phyloP scores from a whole-genome alignment of 2,888 invertebrate species.

The Eumacrocentrus americanus region DNA sequence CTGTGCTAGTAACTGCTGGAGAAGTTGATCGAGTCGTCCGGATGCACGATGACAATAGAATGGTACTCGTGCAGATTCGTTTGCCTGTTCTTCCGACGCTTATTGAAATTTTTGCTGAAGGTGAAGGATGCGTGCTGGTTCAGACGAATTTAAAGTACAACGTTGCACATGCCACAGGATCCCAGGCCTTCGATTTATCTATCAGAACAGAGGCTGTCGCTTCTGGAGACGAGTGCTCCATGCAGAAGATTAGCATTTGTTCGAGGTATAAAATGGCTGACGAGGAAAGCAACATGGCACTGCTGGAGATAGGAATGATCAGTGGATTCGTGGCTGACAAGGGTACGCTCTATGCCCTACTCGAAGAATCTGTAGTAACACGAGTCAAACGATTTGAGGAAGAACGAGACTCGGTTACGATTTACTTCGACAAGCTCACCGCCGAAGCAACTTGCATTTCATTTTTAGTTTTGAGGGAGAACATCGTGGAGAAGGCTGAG shows the following conservation, averaged over 20 bases:
- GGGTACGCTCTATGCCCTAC: constrained; percentile 64
- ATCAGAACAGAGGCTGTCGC: constrained; percentile 60
- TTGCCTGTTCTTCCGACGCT: constrained; percentile 61
- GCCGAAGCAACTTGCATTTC: constrained; percentile 62
- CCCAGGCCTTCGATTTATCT: constrained; percentile 64
- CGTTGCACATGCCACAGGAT: constrained; percentile 61
- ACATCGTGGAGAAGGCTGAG: constrained; percentile 61
- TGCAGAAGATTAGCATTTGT: constrained; percentile 58
- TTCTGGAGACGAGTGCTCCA: constrained; percentile 61
- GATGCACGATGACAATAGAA: constrained; percentile 62
- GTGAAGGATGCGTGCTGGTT: constrained; percentile 66
- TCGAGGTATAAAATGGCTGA: constrained; percentile 59
- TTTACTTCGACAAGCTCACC: constrained; percentile 65
- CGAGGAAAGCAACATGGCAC: constrained; percentile 65
- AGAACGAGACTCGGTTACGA: constrained; percentile 61
- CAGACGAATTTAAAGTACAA: constrained; percentile 65
- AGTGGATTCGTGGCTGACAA: constrained; percentile 71
- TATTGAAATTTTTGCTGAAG: constrained; percentile 62
- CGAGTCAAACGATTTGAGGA: constrained; percentile 66
- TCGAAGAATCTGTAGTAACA: constrained; percentile 57
- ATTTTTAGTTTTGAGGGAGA: constrained; percentile 62
- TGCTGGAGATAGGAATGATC: constrained; percentile 68
- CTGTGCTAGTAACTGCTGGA: constrained; percentile 61
- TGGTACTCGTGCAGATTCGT: constrained; percentile 61
- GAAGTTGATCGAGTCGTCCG: constrained; percentile 60